A percentile compares a stretch with the other conserved stretches of the same genome.
These are phyloP conservation scores for Chionoecetes opilio DNA, from an alignment of 1,140 invertebrate species.

Conservation along the genomic window DNA sequence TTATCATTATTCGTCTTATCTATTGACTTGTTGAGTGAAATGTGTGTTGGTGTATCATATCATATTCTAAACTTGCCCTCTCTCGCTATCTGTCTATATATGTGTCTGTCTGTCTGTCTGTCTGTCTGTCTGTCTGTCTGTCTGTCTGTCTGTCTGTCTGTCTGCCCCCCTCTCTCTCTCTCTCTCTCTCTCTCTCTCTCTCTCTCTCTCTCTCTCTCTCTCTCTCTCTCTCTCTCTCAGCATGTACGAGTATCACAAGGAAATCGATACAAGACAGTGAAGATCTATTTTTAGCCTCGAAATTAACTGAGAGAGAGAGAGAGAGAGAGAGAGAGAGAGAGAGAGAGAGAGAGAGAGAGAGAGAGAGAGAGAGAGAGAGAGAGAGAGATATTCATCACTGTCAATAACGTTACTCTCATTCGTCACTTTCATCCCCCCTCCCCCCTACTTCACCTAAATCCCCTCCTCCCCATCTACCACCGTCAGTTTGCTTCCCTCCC, in stretches of 20 bases:
- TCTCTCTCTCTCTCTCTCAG: conserved; percentile 52
- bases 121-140: conserved; percentile 22
- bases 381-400: background rate
- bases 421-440: background rate
- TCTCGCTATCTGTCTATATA: too few species aligned
- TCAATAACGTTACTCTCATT: background rate
- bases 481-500: background rate
- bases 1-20: too few species aligned
- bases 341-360: too few species aligned
- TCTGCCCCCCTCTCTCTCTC: background rate
- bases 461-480: background rate
- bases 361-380: too few species aligned
- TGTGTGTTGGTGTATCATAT: too few species aligned
- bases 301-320: conserved; percentile 16
- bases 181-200: background rate
- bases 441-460: background rate
- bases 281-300: conserved; percentile 9
- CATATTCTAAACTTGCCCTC: too few species aligned
- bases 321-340: conserved; percentile 23
- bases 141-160: conserved; percentile 39
- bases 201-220: conserved; percentile 32
- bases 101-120: too few species aligned
- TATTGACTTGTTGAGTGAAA: too few species aligned
- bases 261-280: conserved; percentile 1
- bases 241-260: background rate